Evolutionary conservation across 1,140 invertebrate species (phyloP), one percentile per base, ranked within the genome.

Genomic region (Tenebrio molitor): DNA sequence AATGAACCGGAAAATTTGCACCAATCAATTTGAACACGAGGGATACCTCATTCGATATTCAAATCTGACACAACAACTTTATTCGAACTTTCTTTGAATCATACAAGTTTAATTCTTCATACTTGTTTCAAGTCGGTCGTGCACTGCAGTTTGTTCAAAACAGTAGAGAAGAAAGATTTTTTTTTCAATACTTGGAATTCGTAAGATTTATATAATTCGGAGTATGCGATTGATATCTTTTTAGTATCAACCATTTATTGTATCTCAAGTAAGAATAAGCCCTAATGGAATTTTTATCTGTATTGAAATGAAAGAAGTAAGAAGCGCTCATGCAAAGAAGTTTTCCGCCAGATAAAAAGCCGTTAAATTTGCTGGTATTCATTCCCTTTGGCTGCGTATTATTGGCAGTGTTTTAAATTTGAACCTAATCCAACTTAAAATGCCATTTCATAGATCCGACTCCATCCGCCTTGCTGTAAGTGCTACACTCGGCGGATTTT

Each of bases 341-440:
- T 77, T 74, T 58, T 70, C 53, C 29, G 62, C 21, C 25, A 65
- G 34, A 68, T 62, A 73, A 73, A 77, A 76, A 73, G 63, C 73
- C 75, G 69, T 77, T 75, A 78, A 78, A 77, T 77, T 74, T 74
- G 65, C 67, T 67, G 75, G 77, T 78, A 70, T 78, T 78, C 77
- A 77, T 78, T 78, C 77, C 77, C 73, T 76, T 77, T 75, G 77
- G 73, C 77, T 77, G 78, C 74, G 80, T 80, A 80, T 81, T 81
- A 81, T 81, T 81, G 79, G 78, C 77, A 78, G 75, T 79, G 78
- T 82, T 82, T 81, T 81, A 81, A 79, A 80, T 80, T 79, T 79
- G 78, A 81, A 80, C 78, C 79, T 81, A 82, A 83, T 82, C 81
- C 82, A 82, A 83, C 82, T 83, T 83, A 83, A 83, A 83, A 83